These are phyloP conservation scores for Solea senegalensis DNA, from an alignment of 2,113 vertebrate genomes.

Conservation along the genomic window DNA sequence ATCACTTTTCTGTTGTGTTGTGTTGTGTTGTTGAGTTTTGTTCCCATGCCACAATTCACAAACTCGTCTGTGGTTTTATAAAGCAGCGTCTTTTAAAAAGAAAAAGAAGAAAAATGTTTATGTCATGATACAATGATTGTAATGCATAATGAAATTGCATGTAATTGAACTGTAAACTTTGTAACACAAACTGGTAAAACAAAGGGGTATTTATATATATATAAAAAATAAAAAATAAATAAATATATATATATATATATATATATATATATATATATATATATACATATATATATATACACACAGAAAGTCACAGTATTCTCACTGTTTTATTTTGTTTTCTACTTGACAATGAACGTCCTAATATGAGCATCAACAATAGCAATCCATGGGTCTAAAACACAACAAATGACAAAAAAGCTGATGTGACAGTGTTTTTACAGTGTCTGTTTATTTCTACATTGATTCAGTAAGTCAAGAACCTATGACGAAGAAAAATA, in stretches of 20 bases:
- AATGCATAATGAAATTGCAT: constrained; percentile 17
- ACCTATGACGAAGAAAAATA: constrained; percentile 7
- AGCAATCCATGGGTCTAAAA: constrained; percentile 33
- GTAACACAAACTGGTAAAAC: constrained; percentile 40
- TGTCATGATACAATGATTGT: constrained; percentile 15
- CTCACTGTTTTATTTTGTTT: constrained; percentile 74
- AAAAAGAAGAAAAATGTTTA: background rate
- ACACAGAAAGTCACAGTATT: constrained; percentile 81
- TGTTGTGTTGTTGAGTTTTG: background rate
- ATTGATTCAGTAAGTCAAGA: constrained; percentile 23
- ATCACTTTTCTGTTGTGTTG: background rate
- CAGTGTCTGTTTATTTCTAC: constrained; percentile 16
- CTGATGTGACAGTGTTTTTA: background rate
- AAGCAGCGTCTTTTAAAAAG: background rate
- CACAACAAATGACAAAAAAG: constrained; percentile 44
- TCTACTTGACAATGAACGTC: constrained; percentile 65
- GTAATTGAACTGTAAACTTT: constrained; percentile 23
- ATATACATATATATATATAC: too few relatives aligned
- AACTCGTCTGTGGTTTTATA: background rate
- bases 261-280: too few relatives aligned
- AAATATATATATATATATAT: too few relatives aligned
- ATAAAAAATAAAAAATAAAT: constrained; percentile 91
- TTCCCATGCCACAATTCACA: background rate
- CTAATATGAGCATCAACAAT: constrained; percentile 58
- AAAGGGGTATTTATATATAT: constrained; percentile 84